Evolutionary conservation across 1,140 invertebrate species (phyloP).

Genomic region (Philaenus spumarius): DNA sequence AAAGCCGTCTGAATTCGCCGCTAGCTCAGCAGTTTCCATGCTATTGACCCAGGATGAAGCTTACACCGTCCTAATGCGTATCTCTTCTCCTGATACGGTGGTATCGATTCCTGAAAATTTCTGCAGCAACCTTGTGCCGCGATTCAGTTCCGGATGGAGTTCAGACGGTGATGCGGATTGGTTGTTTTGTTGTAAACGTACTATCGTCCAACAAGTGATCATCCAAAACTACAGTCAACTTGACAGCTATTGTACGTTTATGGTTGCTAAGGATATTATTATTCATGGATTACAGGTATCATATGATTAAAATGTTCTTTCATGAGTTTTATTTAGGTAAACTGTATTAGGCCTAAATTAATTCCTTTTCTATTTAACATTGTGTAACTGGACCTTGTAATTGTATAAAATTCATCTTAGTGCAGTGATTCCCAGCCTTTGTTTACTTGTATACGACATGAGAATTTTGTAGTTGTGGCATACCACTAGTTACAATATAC

Average conservation of each 20-base stretch:
- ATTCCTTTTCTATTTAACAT: too few species aligned
- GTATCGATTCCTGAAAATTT: conserved; percentile 53
- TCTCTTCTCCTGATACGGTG: conserved; percentile 50
- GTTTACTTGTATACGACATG: too few species aligned
- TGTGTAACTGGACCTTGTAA: too few species aligned
- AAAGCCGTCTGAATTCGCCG: conserved; percentile 70
- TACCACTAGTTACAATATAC: too few species aligned
- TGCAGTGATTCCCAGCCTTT: too few species aligned
- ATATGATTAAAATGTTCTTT: too few species aligned
- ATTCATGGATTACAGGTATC: conserved; percentile 20
- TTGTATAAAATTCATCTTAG: too few species aligned
- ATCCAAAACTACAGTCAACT: conserved; percentile 31
- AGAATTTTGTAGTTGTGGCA: too few species aligned
- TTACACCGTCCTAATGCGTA: conserved; percentile 72
- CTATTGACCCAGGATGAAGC: conserved; percentile 66
- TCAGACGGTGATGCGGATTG: conserved; percentile 2
- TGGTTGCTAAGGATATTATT: conserved; percentile 16
- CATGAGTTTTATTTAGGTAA: too few species aligned
- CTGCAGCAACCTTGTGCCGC: too few species aligned
- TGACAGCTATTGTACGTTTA: conserved; percentile 13
- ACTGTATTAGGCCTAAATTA: too few species aligned
- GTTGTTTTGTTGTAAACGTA: conserved; percentile 4
- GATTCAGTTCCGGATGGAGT: conserved; percentile 31
- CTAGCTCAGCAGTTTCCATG: conserved; percentile 62
- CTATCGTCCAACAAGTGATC: conserved; percentile 24